These are phyloP conservation scores for Cryptus viduatorius DNA, from an alignment of 2,888 invertebrate species.

Conservation along the genomic window DNA sequence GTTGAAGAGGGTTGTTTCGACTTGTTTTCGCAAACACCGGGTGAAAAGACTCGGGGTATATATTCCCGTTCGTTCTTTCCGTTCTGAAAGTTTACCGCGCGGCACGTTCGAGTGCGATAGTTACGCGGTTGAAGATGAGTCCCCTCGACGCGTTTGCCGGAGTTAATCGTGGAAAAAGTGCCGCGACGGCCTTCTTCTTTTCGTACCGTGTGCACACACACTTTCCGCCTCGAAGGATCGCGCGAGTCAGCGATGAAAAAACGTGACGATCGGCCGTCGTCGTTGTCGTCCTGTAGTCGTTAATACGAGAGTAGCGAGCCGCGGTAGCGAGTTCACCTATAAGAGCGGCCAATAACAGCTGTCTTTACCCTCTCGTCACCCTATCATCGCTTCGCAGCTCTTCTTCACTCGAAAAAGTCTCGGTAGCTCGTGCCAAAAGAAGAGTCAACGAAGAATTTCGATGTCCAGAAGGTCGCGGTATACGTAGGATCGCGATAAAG, in stretches of 20 bases:
- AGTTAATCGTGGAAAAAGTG: constrained; percentile 53
- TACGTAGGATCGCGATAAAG: not conserved
- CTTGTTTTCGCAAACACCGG: not conserved
- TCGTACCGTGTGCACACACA: constrained; percentile 16
- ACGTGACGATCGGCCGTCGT: constrained; percentile 37
- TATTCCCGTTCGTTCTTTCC: too few relatives aligned
- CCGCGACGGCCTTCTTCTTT: constrained; percentile 58
- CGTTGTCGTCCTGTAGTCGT: constrained; percentile 28
- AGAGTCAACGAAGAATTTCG: constrained; percentile 48
- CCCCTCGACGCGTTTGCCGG: constrained; percentile 21
- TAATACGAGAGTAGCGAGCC: constrained; percentile 73
- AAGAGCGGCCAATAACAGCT: constrained; percentile 74
- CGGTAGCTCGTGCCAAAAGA: constrained; percentile 77
- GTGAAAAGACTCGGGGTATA: constrained; percentile 10
- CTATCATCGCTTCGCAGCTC: constrained; percentile 40
- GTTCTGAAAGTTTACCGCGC: constrained; percentile 28
- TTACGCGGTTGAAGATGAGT: constrained; percentile 7
- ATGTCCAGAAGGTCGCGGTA: constrained; percentile 19
- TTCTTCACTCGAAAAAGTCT: constrained; percentile 53
- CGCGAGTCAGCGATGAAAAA: constrained; percentile 34
- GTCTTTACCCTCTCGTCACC: constrained; percentile 62
- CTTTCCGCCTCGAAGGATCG: constrained; percentile 38
- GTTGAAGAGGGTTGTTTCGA: constrained; percentile 15
- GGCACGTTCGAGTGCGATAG: constrained; percentile 62
- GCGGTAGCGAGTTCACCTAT: constrained; percentile 61